These are phyloP conservation scores for Clarias batrachus DNA, from an alignment of 2,113 vertebrate genomes.

Conservation along the genomic window DNA sequence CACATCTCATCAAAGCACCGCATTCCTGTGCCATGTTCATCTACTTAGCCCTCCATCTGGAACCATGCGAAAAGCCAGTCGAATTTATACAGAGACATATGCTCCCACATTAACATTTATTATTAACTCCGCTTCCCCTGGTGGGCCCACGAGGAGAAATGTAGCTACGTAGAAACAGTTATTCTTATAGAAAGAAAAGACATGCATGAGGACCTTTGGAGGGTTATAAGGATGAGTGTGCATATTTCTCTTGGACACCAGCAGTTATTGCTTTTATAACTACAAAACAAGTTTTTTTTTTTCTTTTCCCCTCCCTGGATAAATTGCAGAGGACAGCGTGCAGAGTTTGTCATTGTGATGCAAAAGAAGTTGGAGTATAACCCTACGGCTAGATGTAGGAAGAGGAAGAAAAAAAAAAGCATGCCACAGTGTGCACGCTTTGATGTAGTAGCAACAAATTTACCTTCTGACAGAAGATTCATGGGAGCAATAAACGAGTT, in stretches of 20 bases:
- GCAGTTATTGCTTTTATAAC: slow-evolving; percentile 75
- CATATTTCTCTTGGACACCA: slow-evolving; percentile 71
- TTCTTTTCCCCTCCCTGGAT: slow-evolving; percentile 66
- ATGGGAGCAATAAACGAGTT: slow-evolving; percentile 97
- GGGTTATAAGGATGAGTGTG: slow-evolving; percentile 64
- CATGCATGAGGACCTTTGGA: slow-evolving; percentile 68
- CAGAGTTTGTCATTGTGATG: slow-evolving; percentile 82
- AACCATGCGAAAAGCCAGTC: slow-evolving; percentile 57
- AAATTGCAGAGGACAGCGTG: slow-evolving; percentile 83
- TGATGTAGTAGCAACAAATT: slow-evolving; percentile 97
- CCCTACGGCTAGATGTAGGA: slow-evolving; percentile 78
- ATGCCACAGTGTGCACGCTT: slow-evolving; percentile 77
- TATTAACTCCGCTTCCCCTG: slow-evolving; percentile 66
- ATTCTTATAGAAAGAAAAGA: slow-evolving; percentile 65
- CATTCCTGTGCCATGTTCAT: slow-evolving; percentile 60
- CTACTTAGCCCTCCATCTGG: slow-evolving; percentile 60
- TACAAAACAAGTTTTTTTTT: slow-evolving; percentile 83
- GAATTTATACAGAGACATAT: slow-evolving; percentile 52
- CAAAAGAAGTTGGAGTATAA: slow-evolving; percentile 90
- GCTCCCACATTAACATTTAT: slow-evolving; percentile 72
- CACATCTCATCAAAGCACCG: slow-evolving; percentile 60
- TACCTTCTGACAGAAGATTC: slow-evolving; percentile 98
- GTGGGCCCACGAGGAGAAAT: slow-evolving; percentile 64
- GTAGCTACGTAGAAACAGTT: slow-evolving; percentile 48
- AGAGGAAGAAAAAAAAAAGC: slow-evolving; percentile 68